Base-by-base conservation (phyloP, 2,888 invertebrate genomes). In the Watsonalla cultraria region DNA sequence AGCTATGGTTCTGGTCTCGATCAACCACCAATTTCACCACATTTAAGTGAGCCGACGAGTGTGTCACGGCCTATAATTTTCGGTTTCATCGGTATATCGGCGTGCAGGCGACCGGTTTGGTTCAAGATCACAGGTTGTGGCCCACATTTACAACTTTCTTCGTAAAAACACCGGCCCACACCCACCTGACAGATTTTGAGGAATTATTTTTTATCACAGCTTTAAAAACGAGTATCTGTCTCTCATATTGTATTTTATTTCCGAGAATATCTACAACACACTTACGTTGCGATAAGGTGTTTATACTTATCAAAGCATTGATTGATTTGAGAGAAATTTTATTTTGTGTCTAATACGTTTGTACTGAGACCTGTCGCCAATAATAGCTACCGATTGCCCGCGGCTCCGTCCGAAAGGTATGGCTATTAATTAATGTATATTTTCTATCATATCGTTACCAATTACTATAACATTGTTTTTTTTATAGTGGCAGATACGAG, bases 71-170 rank as follows among this genome's bases (percentile, higher is more conserved):
- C 68, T 71, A 73, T 74, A 77, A 74, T 76, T 77, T 69, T 78
- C 58, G 70, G 64, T 68, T 64, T 68, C 66, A 77, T 66, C 73
- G 60, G 37, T 49, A 49, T 60, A 54, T 58, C 61, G 63, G 54
- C 55, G 52, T 53, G 45, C 0, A 52, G 54, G 59, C 53, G 72
- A 80, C 83, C 84, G 82, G 85, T 84, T 79, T 58, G 62, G 61
- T 71, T 74, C 78, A 77, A 80, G 80, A 80, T 82, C 79, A 80
- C 86, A 84, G 87, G 86, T 88, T 86, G 80, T 72, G 84, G 79
- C 87, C 82, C 68, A 86, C 78, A 74, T 81, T 66, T 53, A 59
- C 58, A 65, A 82, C 86, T 86, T 87, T 86, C 86, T 84, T 85
- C 68, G 73, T 74, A 81, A 82, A 74, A 80, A 76, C 68, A 61